Evolutionary conservation across 2,797 vertebrate genomes (phyloP).

Genomic region (Phylloscopus collybita): DNA sequence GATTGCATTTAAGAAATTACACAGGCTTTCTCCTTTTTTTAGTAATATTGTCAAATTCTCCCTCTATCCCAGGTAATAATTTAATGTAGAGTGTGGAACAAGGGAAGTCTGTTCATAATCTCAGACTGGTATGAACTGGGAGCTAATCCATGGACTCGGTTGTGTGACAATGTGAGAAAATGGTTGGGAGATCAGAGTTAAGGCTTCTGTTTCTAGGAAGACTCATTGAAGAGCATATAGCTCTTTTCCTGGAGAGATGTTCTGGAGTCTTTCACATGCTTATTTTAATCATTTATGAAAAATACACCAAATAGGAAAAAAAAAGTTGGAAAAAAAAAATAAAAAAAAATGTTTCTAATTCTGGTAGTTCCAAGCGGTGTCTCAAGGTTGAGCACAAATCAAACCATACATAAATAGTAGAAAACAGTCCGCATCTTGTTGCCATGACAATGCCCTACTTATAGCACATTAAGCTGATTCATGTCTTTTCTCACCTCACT

Average conservation of each 20-base stretch:
- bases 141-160: background rate
- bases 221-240: background rate
- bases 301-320: background rate
- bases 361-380: constrained; percentile 67
- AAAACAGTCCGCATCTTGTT: constrained; percentile 82
- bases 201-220: constrained; percentile 45
- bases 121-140: background rate
- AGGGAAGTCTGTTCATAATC: background rate
- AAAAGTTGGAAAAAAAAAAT: constrained; percentile 47
- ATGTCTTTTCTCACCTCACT: constrained; percentile 82
- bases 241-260: constrained; percentile 52
- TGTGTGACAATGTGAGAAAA: constrained; percentile 24
- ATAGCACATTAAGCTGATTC: constrained; percentile 85
- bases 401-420: constrained; percentile 81
- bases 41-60: background rate
- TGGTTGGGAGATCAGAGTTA: constrained; percentile 28
- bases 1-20: background rate
- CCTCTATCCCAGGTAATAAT: background rate
- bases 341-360: constrained; percentile 73
- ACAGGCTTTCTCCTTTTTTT: background rate
- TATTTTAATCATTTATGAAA: constrained; percentile 34
- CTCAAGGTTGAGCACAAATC: constrained; percentile 77
- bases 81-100: background rate
- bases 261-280: background rate
- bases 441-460: constrained; percentile 83